These are phyloP conservation scores for Egretta garzetta DNA, from an alignment of 2,113 vertebrate species.

Conservation along the genomic window DNA sequence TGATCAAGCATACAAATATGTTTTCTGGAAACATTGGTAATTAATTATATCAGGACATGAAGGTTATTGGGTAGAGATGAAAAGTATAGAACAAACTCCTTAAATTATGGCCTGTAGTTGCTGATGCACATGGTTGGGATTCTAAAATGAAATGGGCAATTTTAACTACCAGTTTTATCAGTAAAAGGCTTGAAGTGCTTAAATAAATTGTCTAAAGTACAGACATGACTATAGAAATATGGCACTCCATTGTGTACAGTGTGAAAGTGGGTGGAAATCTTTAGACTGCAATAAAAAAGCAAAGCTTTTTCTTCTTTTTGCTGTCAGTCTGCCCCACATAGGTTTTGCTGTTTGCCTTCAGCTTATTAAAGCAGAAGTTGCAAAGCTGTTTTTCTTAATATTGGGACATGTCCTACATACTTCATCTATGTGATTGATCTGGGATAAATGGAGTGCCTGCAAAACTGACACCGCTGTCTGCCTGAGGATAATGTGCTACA, in stretches of 20 bases:
- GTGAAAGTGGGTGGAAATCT: not conserved
- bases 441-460: not conserved
- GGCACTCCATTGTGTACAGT: not conserved
- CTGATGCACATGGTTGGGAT: not conserved
- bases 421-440: not conserved
- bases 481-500: not conserved
- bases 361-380: not conserved
- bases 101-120: not conserved
- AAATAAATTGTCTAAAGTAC: conserved; percentile 28
- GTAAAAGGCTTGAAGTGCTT: conserved; percentile 20
- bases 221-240: not conserved
- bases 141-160: conserved; percentile 27
- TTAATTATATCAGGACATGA: not conserved
- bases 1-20: not conserved
- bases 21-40: not conserved
- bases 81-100: not conserved
- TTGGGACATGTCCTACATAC: not conserved
- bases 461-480: not conserved
- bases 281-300: not conserved
- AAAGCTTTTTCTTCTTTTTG: not conserved
- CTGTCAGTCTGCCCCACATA: not conserved
- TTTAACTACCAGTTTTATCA: conserved; percentile 6
- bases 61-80: not conserved
- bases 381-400: not conserved
- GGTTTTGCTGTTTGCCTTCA: not conserved